A percentile compares a stretch with the other conserved stretches of the same genome.
These are phyloP conservation scores for Dunckerocampus dactyliophorus DNA, from an alignment of 2,113 vertebrate species.

Conservation along the genomic window DNA sequence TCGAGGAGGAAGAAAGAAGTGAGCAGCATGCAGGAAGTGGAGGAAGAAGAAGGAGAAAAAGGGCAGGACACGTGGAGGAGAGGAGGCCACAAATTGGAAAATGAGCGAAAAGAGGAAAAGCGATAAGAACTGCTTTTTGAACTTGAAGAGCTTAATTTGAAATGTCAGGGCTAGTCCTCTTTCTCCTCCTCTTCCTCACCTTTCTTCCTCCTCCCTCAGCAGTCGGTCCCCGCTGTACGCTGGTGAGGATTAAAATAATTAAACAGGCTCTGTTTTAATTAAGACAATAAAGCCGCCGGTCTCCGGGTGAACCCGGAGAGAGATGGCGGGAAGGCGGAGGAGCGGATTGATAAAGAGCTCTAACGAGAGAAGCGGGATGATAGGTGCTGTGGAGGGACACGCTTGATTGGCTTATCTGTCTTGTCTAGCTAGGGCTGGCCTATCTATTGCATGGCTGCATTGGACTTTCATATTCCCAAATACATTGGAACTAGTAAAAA, in stretches of 20 bases:
- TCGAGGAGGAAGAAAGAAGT: constrained; percentile 38
- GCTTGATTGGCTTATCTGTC: constrained; percentile 59
- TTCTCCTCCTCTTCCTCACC: background rate
- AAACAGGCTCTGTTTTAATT: constrained; percentile 74
- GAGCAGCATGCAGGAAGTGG: constrained; percentile 17
- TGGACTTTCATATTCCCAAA: constrained; percentile 23
- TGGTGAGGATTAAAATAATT: constrained; percentile 73
- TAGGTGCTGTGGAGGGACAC: constrained; percentile 56
- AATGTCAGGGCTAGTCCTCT: constrained; percentile 59
- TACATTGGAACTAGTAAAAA: background rate
- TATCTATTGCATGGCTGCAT: constrained; percentile 39
- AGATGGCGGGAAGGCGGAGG: constrained; percentile 34
- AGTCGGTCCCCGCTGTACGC: constrained; percentile 66
- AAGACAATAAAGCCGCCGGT: constrained; percentile 71
- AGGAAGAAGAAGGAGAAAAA: constrained; percentile 20
- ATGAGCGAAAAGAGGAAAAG: constrained; percentile 49
- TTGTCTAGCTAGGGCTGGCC: constrained; percentile 40
- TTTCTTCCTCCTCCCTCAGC: constrained; percentile 26
- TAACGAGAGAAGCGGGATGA: constrained; percentile 57
- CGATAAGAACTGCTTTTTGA: constrained; percentile 70
- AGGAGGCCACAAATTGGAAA: constrained; percentile 54
- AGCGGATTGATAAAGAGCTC: constrained; percentile 55
- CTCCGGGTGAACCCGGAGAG: constrained; percentile 63
- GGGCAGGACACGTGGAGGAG: constrained; percentile 29
- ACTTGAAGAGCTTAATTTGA: constrained; percentile 71